These are phyloP conservation scores for Muntiacus reevesi DNA, from an alignment of 2,113 vertebrate genomes.

Conservation along the genomic window DNA sequence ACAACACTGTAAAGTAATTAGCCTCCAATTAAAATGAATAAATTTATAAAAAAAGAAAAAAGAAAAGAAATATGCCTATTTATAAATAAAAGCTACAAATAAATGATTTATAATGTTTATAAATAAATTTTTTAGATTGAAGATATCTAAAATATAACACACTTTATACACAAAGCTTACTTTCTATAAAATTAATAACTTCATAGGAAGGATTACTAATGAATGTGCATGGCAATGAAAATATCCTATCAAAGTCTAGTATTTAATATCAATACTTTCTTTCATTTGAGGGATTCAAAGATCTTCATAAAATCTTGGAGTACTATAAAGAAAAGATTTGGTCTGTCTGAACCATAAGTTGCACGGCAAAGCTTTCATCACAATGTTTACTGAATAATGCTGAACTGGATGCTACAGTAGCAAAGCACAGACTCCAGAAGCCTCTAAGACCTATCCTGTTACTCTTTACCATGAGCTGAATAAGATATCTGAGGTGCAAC, in stretches of 20 bases:
- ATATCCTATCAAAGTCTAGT: neutral
- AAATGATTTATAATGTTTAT: neutral
- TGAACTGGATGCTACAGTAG: neutral
- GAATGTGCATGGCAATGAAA: neutral
- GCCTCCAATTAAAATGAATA: neutral
- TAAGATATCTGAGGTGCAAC: neutral
- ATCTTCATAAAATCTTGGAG: neutral
- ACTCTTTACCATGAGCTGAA: neutral
- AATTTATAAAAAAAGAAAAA: neutral
- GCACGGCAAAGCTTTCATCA: neutral
- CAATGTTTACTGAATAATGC: neutral
- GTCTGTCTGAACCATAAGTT: neutral
- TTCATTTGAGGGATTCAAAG: constrained; percentile 21
- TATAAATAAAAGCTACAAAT: neutral
- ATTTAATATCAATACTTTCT: neutral
- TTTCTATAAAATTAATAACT: constrained; percentile 2
- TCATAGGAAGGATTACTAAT: neutral
- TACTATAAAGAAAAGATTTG: neutral
- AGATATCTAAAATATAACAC: neutral
- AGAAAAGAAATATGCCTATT: neutral
- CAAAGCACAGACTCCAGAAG: neutral
- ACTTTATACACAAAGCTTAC: neutral
- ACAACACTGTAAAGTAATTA: too few relatives aligned
- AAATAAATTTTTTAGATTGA: neutral
- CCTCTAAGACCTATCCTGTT: neutral